Evolutionary conservation across 2,113 vertebrate genomes (phyloP), one percentile per base, ranked within the genome.

Genomic region (Mixornis gularis): DNA sequence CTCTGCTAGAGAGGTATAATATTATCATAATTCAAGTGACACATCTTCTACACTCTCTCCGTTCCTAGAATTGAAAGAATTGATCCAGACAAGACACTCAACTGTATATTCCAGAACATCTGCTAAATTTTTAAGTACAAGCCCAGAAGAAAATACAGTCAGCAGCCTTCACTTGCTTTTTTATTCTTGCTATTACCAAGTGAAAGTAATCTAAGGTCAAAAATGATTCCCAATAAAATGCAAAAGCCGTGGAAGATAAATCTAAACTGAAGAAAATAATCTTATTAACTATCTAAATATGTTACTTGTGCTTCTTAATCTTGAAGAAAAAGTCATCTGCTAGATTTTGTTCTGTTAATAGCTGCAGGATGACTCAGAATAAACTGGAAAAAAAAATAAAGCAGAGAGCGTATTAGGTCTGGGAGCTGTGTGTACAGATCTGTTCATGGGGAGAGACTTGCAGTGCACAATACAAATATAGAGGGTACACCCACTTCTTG

Each of bases 321-420:
- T 52, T 73, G 44, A 91, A 82, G 66, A 51, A 92, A 93, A 94
- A 80, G 30, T 85, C 70, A 87, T 77, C 55, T 77, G 29, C 40
- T 78, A 56, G 26, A 72, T 91, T 90, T 79, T 90, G 27, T 73
- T 92, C 63, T 73, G 34, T 82, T 84, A 85, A 82, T 62, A 81
- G 73, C 63, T 82, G 34, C 38, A 84, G 29, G 43, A 82, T 87
- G 78, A 91, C 51, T 90, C 80, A 94, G 77, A 95, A 85, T 85
- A 82, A 92, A 89, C 63, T 12, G 18, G 34, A 9, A 32, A 44
- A 77, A 77, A 90, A 65, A 10, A 25, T 84, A 53, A 68, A 81
- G 62, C n/a, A 79, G 43, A 34, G 49, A 1, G 0, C 17, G 20
- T 40, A 55, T 63, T 43, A 86, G 25, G 14, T 72, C 43, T 78